Evolutionary conservation across 2,888 invertebrate genomes (phyloP).

Genomic region (Lochmaea capreae): DNA sequence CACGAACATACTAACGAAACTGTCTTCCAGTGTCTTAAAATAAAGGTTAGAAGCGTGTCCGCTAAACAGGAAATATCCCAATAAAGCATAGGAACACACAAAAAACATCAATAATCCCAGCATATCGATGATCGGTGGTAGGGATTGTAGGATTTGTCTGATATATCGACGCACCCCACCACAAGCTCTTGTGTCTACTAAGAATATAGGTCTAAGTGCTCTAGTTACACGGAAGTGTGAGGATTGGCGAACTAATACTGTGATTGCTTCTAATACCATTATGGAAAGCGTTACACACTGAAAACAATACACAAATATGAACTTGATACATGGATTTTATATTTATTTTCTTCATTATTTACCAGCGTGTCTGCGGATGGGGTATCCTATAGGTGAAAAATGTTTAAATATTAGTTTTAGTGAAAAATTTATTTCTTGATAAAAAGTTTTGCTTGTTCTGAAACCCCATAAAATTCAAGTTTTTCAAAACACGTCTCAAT

Average conservation of each 20-base stretch:
- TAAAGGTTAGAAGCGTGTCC: constrained; percentile 79
- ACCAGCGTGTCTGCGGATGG: too few species aligned
- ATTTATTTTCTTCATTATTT: too few species aligned
- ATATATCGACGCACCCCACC: constrained; percentile 80
- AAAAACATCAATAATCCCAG: constrained; percentile 85
- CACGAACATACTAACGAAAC: constrained; percentile 90
- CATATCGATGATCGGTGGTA: constrained; percentile 92
- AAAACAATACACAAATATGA: constrained; percentile 50
- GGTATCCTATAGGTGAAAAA: too few species aligned
- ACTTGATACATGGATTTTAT: too few species aligned
- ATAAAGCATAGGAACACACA: constrained; percentile 83
- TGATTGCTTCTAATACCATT: constrained; percentile 86
- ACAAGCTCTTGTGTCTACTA: constrained; percentile 87
- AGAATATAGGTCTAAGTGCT: constrained; percentile 87
- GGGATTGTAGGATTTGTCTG: constrained; percentile 83
- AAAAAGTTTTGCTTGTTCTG: too few species aligned
- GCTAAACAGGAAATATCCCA: constrained; percentile 86
- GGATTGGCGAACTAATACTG: constrained; percentile 82
- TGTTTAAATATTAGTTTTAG: too few species aligned
- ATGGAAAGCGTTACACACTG: constrained; percentile 81
- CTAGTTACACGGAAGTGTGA: constrained; percentile 90
- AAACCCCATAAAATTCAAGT: too few species aligned
- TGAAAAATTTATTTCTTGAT: too few species aligned
- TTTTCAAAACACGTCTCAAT: too few species aligned
- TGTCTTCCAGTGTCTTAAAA: constrained; percentile 82